These are phyloP conservation scores for Plutella xylostella DNA, from an alignment of 2,888 invertebrate genomes.

Conservation along the genomic window DNA sequence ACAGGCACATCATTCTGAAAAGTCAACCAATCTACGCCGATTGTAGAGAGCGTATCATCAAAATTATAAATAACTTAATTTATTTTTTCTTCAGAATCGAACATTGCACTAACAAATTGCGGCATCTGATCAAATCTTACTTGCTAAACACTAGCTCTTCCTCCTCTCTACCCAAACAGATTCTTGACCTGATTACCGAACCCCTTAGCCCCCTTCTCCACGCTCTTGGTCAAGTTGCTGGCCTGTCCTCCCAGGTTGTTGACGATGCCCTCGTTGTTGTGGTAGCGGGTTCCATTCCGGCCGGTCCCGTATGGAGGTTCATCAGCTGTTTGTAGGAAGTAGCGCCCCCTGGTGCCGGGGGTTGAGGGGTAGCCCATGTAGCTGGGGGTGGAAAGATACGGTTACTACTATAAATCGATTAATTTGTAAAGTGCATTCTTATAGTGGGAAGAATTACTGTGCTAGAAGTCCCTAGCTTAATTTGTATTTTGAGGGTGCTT, in stretches of 20 bases:
- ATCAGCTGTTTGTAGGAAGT: conserved; percentile 37
- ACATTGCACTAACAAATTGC: too few relatives aligned
- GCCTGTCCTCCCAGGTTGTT: conserved; percentile 19
- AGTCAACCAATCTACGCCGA: too few relatives aligned
- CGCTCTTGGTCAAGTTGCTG: background rate
- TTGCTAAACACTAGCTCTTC: background rate
- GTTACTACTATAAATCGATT: too few relatives aligned
- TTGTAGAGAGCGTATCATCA: too few relatives aligned
- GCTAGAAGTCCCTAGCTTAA: too few relatives aligned
- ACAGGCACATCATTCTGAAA: too few relatives aligned
- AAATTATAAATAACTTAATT: too few relatives aligned
- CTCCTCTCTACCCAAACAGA: background rate
- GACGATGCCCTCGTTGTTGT: conserved; percentile 25
- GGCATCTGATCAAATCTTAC: too few relatives aligned
- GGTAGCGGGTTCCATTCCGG: conserved; percentile 24
- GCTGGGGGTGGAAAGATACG: conserved; percentile 23
- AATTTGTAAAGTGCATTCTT: too few relatives aligned
- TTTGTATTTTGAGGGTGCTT: too few relatives aligned
- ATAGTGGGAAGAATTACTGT: too few relatives aligned
- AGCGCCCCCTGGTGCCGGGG: conserved; percentile 28
- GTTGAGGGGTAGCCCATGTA: conserved; percentile 38
- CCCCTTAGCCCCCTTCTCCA: background rate
- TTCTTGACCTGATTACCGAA: background rate
- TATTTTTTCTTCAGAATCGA: too few relatives aligned
- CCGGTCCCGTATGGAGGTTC: conserved; percentile 34